Percentiles rank a stretch among this genome's conserved stretches.
Conservation (phyloP, 1,140 invertebrate species). For the Drosophila miranda region DNA sequence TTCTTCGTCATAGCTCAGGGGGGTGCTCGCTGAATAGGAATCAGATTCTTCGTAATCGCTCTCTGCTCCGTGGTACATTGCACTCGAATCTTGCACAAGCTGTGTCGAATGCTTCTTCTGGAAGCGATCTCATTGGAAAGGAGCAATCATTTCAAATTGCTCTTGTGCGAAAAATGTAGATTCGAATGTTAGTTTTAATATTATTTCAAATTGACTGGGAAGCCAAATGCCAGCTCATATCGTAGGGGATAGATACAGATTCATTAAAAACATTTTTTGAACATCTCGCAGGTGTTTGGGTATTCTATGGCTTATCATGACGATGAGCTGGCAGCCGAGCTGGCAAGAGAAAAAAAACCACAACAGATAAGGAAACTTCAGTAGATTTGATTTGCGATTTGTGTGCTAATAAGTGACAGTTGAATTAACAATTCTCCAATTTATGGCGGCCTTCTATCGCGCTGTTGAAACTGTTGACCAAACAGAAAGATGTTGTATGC, state of each 20-base stretch:
- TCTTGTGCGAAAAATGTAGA: not conserved
- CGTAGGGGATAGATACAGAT: too few species aligned
- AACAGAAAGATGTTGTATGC: constrained; percentile 13
- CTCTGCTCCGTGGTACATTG: constrained; percentile 22
- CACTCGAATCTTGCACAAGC: constrained; percentile 3
- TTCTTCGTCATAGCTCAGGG: too few species aligned
- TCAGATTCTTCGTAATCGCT: not conserved
- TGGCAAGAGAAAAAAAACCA: not conserved
- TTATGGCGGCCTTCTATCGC: constrained; percentile 20
- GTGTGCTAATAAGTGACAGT: constrained; percentile 29
- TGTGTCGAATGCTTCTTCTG: not conserved
- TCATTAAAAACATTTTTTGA: constrained; percentile 12
- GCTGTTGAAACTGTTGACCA: constrained; percentile 8
- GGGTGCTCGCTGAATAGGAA: too few species aligned
- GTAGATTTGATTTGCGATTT: constrained; percentile 43
- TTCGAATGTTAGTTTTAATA: too few species aligned
- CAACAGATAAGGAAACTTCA: constrained; percentile 26
- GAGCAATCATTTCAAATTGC: not conserved
- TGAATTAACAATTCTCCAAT: constrained; percentile 46
- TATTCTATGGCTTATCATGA: constrained; percentile 21
- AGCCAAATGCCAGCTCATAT: too few species aligned
- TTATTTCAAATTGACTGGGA: too few species aligned
- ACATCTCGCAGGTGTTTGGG: constrained; percentile 24
- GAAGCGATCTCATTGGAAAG: constrained; percentile 17
- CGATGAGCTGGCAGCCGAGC: constrained; percentile 7